A percentile compares a stretch with the other conserved stretches of the same genome.
phyloP scores from a whole-genome alignment of 2,797 vertebrate genomes.

The Pelochelys cantorii region DNA sequence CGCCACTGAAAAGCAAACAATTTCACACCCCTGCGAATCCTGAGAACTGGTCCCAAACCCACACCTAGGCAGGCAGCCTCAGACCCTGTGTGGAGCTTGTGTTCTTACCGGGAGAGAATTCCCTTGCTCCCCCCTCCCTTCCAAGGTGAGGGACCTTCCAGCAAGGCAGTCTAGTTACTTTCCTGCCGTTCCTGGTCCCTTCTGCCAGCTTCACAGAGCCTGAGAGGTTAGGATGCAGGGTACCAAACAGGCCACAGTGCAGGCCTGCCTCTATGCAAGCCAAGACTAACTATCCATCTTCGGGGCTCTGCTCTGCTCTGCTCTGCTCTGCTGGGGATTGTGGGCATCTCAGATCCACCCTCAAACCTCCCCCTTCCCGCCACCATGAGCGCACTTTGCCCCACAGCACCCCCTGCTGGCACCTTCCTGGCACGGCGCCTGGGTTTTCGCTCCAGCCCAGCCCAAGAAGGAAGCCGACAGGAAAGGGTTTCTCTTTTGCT shows the following conservation, averaged over 20 bases:
- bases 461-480: not conserved
- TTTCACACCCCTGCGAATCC: not conserved
- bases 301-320: not conserved
- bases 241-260: not conserved
- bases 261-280: not conserved
- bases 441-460: not conserved
- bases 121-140: not conserved
- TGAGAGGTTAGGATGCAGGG: not conserved
- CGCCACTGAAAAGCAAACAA: not conserved
- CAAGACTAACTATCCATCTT: not conserved
- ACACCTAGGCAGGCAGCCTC: not conserved
- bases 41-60: not conserved
- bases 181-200: not conserved
- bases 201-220: not conserved
- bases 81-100: not conserved
- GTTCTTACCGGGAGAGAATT: not conserved
- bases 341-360: not conserved
- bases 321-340: not conserved
- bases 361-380: not conserved
- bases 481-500: not conserved
- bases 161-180: accelerated
- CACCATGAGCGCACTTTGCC: not conserved
- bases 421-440: not conserved
- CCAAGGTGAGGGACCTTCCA: not conserved
- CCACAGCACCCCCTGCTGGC: conserved; percentile 20